Evolutionary conservation across 1,140 invertebrate species (phyloP).

Genomic region (Cotesia typhae): DNA sequence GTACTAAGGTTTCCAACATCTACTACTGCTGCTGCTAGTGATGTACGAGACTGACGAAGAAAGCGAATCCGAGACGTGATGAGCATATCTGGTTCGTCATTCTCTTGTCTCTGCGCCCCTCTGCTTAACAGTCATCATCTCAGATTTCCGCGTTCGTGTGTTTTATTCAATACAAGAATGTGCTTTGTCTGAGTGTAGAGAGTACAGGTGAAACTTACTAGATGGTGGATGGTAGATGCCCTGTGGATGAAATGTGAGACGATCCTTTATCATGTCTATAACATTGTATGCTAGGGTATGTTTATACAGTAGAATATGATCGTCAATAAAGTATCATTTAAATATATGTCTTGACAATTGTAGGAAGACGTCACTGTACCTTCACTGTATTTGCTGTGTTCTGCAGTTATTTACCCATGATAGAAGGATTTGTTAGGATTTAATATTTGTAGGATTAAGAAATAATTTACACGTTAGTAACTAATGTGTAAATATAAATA

Average conservation of each 20-base stretch:
- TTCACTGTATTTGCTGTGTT: too few species aligned
- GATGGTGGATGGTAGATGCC: constrained; percentile 1
- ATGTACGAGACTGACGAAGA: constrained; percentile 32
- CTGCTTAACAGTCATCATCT: constrained; percentile 42
- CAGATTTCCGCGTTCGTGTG: not conserved
- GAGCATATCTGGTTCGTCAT: constrained; percentile 57
- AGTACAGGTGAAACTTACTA: not conserved
- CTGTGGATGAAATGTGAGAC: constrained; percentile 13
- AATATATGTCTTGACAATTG: constrained; percentile 3
- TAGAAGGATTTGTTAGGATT: too few species aligned
- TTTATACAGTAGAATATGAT: not conserved
- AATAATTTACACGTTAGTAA: too few species aligned
- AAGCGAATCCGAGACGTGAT: constrained; percentile 53
- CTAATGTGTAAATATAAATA: too few species aligned
- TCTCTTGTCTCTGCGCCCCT: not conserved
- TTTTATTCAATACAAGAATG: too few species aligned
- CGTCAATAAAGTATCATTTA: constrained; percentile 21
- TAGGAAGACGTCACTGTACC: not conserved
- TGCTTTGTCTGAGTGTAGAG: not conserved
- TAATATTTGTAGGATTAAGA: too few species aligned
- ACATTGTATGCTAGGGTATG: not conserved
- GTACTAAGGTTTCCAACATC: constrained; percentile 9
- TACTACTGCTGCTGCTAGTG: not conserved
- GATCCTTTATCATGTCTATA: constrained; percentile 5
- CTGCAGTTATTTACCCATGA: too few species aligned